Evolutionary conservation across 1,140 invertebrate genomes (phyloP).

Genomic region (Apolygus lucorum): DNA sequence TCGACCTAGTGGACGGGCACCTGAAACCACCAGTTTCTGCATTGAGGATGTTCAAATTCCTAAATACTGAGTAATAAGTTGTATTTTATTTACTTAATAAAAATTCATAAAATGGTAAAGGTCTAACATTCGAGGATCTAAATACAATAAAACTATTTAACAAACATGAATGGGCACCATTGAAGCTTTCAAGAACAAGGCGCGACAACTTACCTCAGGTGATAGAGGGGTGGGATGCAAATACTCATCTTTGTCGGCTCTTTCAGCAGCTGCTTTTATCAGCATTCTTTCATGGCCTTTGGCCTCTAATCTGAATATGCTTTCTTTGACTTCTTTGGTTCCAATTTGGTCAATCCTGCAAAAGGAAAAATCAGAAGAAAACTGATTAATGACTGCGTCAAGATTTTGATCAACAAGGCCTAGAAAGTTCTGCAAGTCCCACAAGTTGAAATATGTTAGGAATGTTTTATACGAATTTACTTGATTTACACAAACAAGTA

Average conservation of each 20-base stretch:
- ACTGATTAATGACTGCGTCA: not conserved
- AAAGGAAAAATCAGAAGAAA: constrained; percentile 28
- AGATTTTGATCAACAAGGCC: too few relatives aligned
- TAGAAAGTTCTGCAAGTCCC: too few relatives aligned
- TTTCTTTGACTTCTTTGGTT: constrained; percentile 71
- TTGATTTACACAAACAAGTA: not conserved
- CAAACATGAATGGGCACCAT: not conserved
- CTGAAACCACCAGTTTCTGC: too few relatives aligned
- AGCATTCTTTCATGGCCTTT: constrained; percentile 60
- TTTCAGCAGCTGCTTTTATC: constrained; percentile 45
- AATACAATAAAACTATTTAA: too few relatives aligned
- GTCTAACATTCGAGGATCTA: too few relatives aligned
- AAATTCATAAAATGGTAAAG: too few relatives aligned
- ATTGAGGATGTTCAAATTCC: too few relatives aligned
- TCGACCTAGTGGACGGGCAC: too few relatives aligned
- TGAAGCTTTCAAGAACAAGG: not conserved
- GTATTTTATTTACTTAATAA: too few relatives aligned
- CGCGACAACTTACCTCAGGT: constrained; percentile 1
- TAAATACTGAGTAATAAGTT: too few relatives aligned
- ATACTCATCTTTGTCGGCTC: constrained; percentile 27
- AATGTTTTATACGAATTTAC: too few relatives aligned
- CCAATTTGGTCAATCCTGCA: constrained; percentile 63
- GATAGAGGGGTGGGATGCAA: constrained; percentile 22
- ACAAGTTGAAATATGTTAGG: too few relatives aligned
- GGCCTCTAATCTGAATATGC: constrained; percentile 69